These are phyloP conservation scores for Glyphotaelius pellucidus DNA, from an alignment of 2,888 invertebrate genomes.

Conservation along the genomic window DNA sequence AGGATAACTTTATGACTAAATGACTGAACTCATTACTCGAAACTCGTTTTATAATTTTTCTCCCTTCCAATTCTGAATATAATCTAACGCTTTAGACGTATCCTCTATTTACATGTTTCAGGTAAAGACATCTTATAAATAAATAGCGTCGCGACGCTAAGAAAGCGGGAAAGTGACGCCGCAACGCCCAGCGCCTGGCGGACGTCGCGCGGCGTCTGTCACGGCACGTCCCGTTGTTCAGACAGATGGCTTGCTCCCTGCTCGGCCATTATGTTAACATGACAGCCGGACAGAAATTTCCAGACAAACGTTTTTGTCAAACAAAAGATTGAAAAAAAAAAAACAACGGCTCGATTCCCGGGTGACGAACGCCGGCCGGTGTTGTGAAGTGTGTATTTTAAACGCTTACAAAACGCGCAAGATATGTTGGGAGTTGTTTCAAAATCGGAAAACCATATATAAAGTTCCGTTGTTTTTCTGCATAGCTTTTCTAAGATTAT, in stretches of 20 bases:
- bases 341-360: slow-evolving; percentile 22
- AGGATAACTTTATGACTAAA: no score
- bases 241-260: slow-evolving; percentile 63
- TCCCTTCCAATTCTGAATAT: no score
- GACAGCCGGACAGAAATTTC: slow-evolving; percentile 65
- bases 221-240: slow-evolving; percentile 57
- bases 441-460: not conserved
- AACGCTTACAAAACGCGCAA: not conserved
- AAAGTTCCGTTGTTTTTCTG: no score
- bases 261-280: slow-evolving; percentile 66
- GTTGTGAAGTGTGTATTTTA: not conserved
- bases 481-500: no score
- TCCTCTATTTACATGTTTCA: not conserved
- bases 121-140: slow-evolving; percentile 43
- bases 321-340: slow-evolving; percentile 49
- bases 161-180: slow-evolving; percentile 52
- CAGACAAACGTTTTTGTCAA: slow-evolving; percentile 46
- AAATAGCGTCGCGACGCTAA: slow-evolving; percentile 37
- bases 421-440: not conserved
- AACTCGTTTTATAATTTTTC: not conserved
- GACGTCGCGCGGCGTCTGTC: slow-evolving; percentile 57
- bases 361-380: not conserved
- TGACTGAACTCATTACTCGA: no score
- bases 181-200: slow-evolving; percentile 44
- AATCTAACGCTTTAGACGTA: not conserved